Percentiles rank a stretch among this genome's conserved stretches.
Evolutionary conservation across 2,113 vertebrate species (phyloP).

Genomic region (Clinocottus analis): DNA sequence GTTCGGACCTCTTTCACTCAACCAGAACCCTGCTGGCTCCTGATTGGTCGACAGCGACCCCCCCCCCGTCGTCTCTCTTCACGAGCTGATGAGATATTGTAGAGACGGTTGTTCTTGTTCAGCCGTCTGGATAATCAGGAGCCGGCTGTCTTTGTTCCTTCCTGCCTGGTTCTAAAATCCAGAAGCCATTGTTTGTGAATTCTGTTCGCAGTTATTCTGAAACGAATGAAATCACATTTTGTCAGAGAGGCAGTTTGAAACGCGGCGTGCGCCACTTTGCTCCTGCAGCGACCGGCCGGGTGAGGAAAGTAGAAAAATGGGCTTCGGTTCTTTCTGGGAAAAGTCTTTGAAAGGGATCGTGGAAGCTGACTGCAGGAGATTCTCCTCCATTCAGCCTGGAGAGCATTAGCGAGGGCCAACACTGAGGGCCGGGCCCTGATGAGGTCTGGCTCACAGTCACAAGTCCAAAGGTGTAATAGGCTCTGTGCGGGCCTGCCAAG

Average conservation of each 20-base stretch:
- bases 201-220: not conserved
- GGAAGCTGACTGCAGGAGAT: constrained; percentile 36
- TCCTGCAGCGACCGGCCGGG: not conserved
- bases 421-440: too few species aligned
- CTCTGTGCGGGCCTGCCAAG: constrained; percentile 11
- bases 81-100: not conserved
- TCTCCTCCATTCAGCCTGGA: constrained; percentile 18
- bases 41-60: not conserved
- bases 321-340: constrained; percentile 29
- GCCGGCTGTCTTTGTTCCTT: not conserved
- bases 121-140: not conserved
- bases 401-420: constrained; percentile 25
- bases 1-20: not conserved
- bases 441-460: constrained; percentile 13
- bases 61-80: too few species aligned
- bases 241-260: constrained; percentile 5
- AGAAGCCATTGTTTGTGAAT: not conserved
- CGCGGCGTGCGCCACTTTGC: too few species aligned
- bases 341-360: constrained; percentile 23
- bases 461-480: constrained; percentile 10
- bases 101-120: too few species aligned
- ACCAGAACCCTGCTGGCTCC: not conserved
- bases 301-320: too few species aligned
- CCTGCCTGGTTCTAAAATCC: not conserved
- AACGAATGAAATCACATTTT: not conserved